Base-by-base conservation (phyloP, 1,140 invertebrate genomes). In the Scylla paramamosain region DNA sequence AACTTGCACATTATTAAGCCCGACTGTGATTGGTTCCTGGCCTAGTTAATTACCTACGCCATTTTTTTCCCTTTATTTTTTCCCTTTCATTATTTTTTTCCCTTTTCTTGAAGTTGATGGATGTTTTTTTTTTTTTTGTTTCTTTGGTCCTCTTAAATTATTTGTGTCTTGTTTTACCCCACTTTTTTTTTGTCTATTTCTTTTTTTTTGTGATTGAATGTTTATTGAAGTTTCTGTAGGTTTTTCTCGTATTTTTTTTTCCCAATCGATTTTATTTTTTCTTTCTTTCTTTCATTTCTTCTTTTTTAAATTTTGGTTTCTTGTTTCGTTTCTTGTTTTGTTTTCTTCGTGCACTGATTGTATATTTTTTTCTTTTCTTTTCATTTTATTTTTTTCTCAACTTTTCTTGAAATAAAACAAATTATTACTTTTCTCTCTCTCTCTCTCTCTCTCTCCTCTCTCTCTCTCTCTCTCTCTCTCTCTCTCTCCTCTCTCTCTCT, bases 401-500 rank as follows among this genome's bases (percentile, higher is more conserved):
- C 6, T 31, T 84, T 48, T 48, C 46, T 48, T 48, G 46, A 48
- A 48, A 48, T 48, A 4, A 48, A 7, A 39, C 6, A 6, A 39
- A 1, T n/a, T 83, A n/a, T 29, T 29, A 83, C 1, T 3, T 29
- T 2, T 7, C 77, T 83, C 28, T 7, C 1, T 29, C 28, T 7
- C 28, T 29, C 28, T 83, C 77, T 29, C 28, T 83, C 46, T 91
- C 46, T 91, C 89, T 59, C 39, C 89, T 91, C 88, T 90, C 88
- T 90, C 31, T 90, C 88, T 46, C 88, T 90, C 16, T 31, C 16
- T 16, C 31, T 12, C 32, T 28, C 8, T 39, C 28, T 0, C n/a
- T 31, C 16, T 83, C 46, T 32, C 3, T 39, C 31, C 29, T 16
- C 46, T n/a, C n/a, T n/a, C 46, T 91, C 46, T 91, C 89, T 59